Percentiles rank a stretch among this genome's conserved stretches.
Evolutionary conservation across 2,797 vertebrate species (phyloP).

Genomic region (Myripristis murdjan): DNA sequence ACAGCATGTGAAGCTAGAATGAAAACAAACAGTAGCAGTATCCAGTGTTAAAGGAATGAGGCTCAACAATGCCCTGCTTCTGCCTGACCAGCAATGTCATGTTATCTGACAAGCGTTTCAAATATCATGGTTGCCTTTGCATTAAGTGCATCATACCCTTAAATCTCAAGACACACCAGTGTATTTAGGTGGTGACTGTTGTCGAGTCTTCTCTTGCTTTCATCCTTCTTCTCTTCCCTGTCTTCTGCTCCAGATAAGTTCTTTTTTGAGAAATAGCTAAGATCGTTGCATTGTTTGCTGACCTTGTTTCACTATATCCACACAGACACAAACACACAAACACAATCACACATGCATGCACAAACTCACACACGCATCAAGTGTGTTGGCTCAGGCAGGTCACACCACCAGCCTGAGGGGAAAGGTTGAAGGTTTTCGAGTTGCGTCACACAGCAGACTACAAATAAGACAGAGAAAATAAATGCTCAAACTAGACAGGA

Average conservation of each 20-base stretch:
- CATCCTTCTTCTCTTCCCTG: conserved; percentile 14
- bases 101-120: too few species aligned
- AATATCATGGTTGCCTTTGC: too few species aligned
- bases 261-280: conserved; percentile 27
- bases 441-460: conserved; percentile 34
- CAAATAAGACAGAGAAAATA: conserved; percentile 18
- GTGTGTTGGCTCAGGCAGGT: conserved; percentile 17
- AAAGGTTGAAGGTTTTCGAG: neutral
- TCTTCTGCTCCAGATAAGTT: conserved; percentile 45
- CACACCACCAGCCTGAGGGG: conserved; percentile 20
- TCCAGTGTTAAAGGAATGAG: too few species aligned
- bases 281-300: neutral
- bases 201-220: conserved; percentile 21
- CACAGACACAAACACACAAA: conserved; percentile 17
- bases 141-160: neutral
- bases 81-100: too few species aligned
- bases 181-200: conserved; percentile 6
- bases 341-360: conserved; percentile 1
- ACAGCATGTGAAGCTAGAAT: too few species aligned
- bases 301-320: conserved; percentile 7
- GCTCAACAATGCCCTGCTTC: too few species aligned
- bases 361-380: conserved; percentile 8
- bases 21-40: too few species aligned
- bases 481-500: neutral
- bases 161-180: conserved; percentile 11